Conservation (phyloP, 1,140 invertebrate species). For the Drosophila nasuta region DNA sequence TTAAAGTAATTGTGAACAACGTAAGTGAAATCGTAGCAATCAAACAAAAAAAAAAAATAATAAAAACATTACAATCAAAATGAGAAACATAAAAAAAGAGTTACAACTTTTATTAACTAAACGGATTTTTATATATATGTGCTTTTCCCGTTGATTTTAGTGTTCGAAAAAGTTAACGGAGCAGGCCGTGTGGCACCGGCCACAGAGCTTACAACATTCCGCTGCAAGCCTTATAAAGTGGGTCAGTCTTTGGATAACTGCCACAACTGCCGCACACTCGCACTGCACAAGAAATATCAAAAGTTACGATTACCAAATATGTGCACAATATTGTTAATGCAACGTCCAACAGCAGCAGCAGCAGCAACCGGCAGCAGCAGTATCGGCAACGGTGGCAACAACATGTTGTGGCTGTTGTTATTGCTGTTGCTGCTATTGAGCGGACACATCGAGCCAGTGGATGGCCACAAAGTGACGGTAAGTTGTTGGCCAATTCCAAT, state of each 20-base stretch:
- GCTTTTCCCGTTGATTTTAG: conserved; percentile 18
- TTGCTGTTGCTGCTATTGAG: conserved; percentile 49
- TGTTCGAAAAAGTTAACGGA: conserved; percentile 22
- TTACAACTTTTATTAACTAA: conserved; percentile 24
- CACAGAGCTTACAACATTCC: conserved; percentile 28
- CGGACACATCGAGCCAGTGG: conserved; percentile 52
- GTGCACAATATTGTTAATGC: conserved; percentile 41
- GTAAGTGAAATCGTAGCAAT: conserved; percentile 56
- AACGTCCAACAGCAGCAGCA: conserved; percentile 14
- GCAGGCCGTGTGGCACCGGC: conserved; percentile 24
- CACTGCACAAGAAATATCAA: conserved; percentile 26
- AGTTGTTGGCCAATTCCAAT: conserved; percentile 35
- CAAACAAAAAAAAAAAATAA: conserved; percentile 3
- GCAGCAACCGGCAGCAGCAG: conserved; percentile 1
- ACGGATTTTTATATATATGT: conserved; percentile 17
- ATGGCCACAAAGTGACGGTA: conserved; percentile 69
- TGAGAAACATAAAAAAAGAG: conserved; percentile 21
- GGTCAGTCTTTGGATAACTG: conserved; percentile 29
- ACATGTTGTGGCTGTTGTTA: conserved; percentile 30
- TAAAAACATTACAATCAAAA: conserved; percentile 14
- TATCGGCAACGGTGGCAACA: conserved; percentile 29
- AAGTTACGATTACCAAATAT: conserved; percentile 46
- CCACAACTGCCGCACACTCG: conserved; percentile 2
- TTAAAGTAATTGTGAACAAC: conserved; percentile 43
- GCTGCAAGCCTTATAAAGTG: conserved; percentile 32